phyloP scores from a whole-genome alignment of 2,113 vertebrate genomes.

The Nestor notabilis region DNA sequence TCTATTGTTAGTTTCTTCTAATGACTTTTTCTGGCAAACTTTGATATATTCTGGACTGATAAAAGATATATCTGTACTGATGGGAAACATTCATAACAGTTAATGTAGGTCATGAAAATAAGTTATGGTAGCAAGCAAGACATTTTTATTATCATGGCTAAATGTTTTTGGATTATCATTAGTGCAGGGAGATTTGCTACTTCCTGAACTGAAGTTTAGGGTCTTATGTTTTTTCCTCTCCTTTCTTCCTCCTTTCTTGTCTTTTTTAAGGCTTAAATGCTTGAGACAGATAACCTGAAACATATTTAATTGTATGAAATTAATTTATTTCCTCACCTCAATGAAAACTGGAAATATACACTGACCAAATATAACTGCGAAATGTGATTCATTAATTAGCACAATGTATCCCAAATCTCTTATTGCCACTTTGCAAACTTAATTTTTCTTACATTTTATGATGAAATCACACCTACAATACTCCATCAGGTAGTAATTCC shows the following conservation, averaged over 20 bases:
- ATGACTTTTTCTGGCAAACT: neutral
- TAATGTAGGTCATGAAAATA: slow-evolving; percentile 30
- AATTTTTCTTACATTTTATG: neutral
- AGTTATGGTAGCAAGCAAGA: slow-evolving; percentile 2
- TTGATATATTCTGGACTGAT: neutral
- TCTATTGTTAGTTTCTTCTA: neutral
- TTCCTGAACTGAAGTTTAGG: neutral
- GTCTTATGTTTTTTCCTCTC: neutral
- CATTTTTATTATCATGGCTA: slow-evolving; percentile 46
- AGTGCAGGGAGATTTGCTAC: neutral
- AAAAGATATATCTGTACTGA: slow-evolving; percentile 16
- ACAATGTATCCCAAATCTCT: neutral
- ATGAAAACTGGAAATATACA: neutral
- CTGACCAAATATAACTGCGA: neutral
- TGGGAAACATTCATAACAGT: slow-evolving; percentile 50
- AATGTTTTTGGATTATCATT: slow-evolving; percentile 30
- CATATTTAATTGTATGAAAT: neutral
- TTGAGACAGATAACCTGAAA: neutral
- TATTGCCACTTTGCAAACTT: neutral
- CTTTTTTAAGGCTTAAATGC: neutral
- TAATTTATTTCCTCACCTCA: neutral
- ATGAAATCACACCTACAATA: neutral
- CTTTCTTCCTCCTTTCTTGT: neutral
- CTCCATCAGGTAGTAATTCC: neutral
- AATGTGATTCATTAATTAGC: neutral